These are phyloP conservation scores for Apodemus speciosus DNA, from an alignment of 2,113 vertebrate species.

Conservation along the genomic window DNA sequence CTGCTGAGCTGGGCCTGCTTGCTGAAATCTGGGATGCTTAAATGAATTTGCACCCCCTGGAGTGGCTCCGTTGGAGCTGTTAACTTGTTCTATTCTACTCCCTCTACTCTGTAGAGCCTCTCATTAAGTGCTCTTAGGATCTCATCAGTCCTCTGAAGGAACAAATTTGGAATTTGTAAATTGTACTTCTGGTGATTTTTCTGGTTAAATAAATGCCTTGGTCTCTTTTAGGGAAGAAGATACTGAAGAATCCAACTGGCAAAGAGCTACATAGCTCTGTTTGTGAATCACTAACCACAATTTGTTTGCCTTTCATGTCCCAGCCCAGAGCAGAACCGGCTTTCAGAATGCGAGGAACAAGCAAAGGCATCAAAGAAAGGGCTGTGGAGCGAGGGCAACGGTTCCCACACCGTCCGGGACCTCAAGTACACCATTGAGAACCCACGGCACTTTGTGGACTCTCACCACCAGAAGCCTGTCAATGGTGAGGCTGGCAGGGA, in stretches of 20 bases:
- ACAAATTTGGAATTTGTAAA: conserved; percentile 31
- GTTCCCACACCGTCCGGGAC: conserved; percentile 92
- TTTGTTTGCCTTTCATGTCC: not conserved
- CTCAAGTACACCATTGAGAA: conserved; percentile 97
- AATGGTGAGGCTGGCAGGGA: conserved; percentile 88
- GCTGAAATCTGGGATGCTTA: conserved; percentile 5
- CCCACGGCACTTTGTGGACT: conserved; percentile 96
- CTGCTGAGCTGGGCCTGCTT: conserved; percentile 8
- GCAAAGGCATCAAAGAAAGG: conserved; percentile 92
- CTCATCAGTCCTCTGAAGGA: conserved; percentile 30
- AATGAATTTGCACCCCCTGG: conserved; percentile 21
- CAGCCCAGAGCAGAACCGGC: conserved; percentile 94
- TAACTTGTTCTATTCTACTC: conserved; percentile 5
- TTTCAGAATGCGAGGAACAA: conserved; percentile 96
- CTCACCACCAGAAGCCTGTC: conserved; percentile 96
- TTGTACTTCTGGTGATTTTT: conserved; percentile 26
- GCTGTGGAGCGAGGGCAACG: conserved; percentile 93
- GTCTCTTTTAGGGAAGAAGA: not conserved
- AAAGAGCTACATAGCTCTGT: not conserved
- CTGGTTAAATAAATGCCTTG: conserved; percentile 23
- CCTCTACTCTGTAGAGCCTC: conserved; percentile 14
- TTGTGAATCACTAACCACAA: not conserved
- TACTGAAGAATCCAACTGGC: not conserved
- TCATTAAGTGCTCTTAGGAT: conserved; percentile 34
- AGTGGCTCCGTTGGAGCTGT: conserved; percentile 30